phyloP scores from a whole-genome alignment of 2,797 vertebrate species.

The Pelobates cultripes region DNA sequence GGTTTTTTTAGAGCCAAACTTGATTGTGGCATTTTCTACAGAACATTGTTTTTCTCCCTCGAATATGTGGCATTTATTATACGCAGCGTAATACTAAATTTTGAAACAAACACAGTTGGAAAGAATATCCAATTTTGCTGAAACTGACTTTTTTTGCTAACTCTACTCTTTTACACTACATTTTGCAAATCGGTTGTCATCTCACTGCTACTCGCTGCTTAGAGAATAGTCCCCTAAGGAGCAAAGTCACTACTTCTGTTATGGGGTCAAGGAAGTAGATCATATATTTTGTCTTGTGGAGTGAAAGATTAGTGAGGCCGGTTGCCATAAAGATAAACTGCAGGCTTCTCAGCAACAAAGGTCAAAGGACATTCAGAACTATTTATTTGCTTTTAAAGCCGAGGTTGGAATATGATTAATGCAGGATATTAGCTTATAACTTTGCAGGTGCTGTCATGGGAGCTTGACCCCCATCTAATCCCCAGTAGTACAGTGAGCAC shows the following conservation, averaged over 20 bases:
- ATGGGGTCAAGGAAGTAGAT: slow-evolving; percentile 40
- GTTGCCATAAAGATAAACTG: slow-evolving; percentile 62
- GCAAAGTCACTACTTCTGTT: slow-evolving; percentile 22
- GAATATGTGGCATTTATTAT: slow-evolving; percentile 20
- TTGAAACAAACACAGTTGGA: too few species aligned
- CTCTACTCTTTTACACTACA: too few species aligned
- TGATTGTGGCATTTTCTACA: not conserved
- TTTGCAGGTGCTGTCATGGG: slow-evolving; percentile 70
- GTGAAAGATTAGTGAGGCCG: slow-evolving; percentile 48
- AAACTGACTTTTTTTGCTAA: too few species aligned
- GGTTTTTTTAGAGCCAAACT: slow-evolving; percentile 16
- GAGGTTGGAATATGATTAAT: slow-evolving; percentile 75
- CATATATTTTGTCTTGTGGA: slow-evolving; percentile 53
- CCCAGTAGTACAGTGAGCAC: slow-evolving; percentile 62
- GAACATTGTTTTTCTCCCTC: slow-evolving; percentile 7
- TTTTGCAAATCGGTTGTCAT: too few species aligned
- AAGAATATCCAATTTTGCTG: too few species aligned
- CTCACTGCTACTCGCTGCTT: too few species aligned
- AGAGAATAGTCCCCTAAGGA: not conserved
- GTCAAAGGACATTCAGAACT: slow-evolving; percentile 69
- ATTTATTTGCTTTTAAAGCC: slow-evolving; percentile 74
- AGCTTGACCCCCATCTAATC: slow-evolving; percentile 74
- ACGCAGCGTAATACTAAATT: too few species aligned
- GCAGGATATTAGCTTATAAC: slow-evolving; percentile 68
- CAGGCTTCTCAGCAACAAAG: slow-evolving; percentile 68